Evolutionary conservation across 2,888 invertebrate genomes (phyloP), one percentile per base, ranked within the genome.

Genomic region (Campoplex nolae): DNA sequence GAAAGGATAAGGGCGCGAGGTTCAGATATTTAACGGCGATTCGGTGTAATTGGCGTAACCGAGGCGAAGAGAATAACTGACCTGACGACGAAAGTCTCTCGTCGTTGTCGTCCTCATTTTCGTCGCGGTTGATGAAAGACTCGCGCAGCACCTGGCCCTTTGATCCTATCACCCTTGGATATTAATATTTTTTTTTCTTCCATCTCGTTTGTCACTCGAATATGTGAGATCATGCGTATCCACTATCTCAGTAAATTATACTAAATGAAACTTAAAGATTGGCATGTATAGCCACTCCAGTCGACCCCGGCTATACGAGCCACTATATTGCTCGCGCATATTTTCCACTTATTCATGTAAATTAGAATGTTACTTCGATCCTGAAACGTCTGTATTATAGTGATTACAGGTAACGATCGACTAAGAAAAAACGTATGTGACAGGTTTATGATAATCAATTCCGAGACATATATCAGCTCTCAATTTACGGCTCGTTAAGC

Each of bases 31-130:
- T 91, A 92, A 92, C 88, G 90, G 91, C 91, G 89, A 90, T 91
- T 90, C 88, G 87, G 92, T 88, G 91, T 92, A 92, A 92, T 92
- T 92, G 91, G 90, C 92, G 90, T 91, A 91, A 92, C 91, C 91
- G 86, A 81, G 85, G 88, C 88, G 88, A 89, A 89, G 91, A 90
- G 88, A 90, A 89, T 86, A 85, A 89, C 84, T 68, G 83, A 48
- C 68, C 74, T 54, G 85, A 90, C 89, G 89, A 89, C 89, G 86
- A 88, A 86, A 35, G 35, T 87, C 85, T 88, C 88, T 88, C 88
- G 89, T 85, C 89, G 58, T 74, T 54, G 71, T 65, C 73, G 77
- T 56, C 75, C 75, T 80, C 83, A 74, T 84, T 62, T 71, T 81
- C 77, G 73, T 78, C 75, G 79, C 79, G 87, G 62, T 84, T 71